phyloP scores from a whole-genome alignment of 92 coral and sea anemone species.

The Palythoa caribaeorum region DNA sequence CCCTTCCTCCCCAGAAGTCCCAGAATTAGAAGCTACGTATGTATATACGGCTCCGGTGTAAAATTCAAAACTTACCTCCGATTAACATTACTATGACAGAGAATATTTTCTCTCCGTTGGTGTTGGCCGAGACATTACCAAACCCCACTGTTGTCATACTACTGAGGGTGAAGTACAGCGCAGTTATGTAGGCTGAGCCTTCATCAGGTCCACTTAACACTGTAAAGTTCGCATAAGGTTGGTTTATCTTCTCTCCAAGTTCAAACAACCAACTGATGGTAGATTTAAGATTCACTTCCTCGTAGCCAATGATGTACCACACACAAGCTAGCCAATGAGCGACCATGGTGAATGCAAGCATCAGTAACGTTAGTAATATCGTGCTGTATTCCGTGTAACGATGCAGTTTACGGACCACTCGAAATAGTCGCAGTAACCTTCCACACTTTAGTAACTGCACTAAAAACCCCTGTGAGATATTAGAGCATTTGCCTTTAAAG shows the following conservation, averaged over 20 bases:
- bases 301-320: conserved; percentile 90
- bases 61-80: conserved; percentile 60
- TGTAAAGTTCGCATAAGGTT: conserved; percentile 73
- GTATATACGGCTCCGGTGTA: too few species aligned
- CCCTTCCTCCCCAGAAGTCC: too few species aligned
- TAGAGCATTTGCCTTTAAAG: background rate
- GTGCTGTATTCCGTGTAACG: conserved; percentile 93
- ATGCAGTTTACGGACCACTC: conserved; percentile 87
- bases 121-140: conserved; percentile 92
- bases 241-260: conserved; percentile 82
- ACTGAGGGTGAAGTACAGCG: conserved; percentile 86
- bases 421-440: conserved; percentile 87
- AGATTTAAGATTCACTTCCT: conserved; percentile 67
- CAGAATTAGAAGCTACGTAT: too few species aligned
- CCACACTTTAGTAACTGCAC: conserved; percentile 90
- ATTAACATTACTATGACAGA: conserved; percentile 84
- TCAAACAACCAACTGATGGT: conserved; percentile 86
- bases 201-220: conserved; percentile 81
- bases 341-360: conserved; percentile 90
- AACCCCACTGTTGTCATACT: conserved; percentile 97
- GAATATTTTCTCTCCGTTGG: conserved; percentile 85
- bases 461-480: conserved; percentile 75
- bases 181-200: conserved; percentile 88
- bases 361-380: conserved; percentile 74
- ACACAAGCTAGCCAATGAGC: conserved; percentile 93